These are phyloP conservation scores for Pteropus alecto DNA, from an alignment of 2,113 vertebrate genomes.

Conservation along the genomic window DNA sequence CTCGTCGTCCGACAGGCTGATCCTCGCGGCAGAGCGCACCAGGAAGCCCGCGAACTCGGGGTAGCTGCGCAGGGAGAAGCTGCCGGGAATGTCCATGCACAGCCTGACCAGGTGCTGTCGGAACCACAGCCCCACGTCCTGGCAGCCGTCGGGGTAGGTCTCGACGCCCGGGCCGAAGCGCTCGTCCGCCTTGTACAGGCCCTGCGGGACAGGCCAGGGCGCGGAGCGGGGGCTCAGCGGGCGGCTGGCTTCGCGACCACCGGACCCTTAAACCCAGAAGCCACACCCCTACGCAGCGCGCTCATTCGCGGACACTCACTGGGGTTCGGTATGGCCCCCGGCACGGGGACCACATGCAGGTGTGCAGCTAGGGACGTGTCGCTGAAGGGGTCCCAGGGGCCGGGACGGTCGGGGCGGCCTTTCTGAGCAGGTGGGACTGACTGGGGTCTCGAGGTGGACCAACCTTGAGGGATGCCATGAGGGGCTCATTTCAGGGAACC, in stretches of 20 bases:
- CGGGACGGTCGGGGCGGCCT: background rate
- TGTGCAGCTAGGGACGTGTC: too few relatives aligned
- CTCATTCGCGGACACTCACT: accelerated
- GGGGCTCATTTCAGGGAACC: background rate
- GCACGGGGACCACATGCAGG: background rate
- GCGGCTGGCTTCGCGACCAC: background rate
- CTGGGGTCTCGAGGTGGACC: background rate
- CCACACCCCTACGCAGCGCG: accelerated
- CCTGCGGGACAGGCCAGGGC: constrained; percentile 89
- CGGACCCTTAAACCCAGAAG: background rate
- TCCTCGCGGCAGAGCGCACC: accelerated
- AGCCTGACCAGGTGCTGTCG: constrained; percentile 83
- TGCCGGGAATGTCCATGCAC: constrained; percentile 72
- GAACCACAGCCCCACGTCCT: constrained; percentile 91
- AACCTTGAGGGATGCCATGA: accelerated
- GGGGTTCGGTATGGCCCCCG: accelerated
- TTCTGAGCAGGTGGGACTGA: too few relatives aligned
- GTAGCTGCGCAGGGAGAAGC: constrained; percentile 81
- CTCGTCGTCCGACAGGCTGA: constrained; percentile 20
- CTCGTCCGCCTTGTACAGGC: constrained; percentile 86
- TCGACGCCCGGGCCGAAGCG: constrained; percentile 89
- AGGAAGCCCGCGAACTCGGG: constrained; percentile 77
- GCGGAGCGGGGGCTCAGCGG: accelerated
- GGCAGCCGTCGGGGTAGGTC: constrained; percentile 81
- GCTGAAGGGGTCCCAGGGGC: too few relatives aligned